Evolutionary conservation across 2,888 invertebrate genomes (phyloP).

Genomic region (Aleiodes alternator): DNA sequence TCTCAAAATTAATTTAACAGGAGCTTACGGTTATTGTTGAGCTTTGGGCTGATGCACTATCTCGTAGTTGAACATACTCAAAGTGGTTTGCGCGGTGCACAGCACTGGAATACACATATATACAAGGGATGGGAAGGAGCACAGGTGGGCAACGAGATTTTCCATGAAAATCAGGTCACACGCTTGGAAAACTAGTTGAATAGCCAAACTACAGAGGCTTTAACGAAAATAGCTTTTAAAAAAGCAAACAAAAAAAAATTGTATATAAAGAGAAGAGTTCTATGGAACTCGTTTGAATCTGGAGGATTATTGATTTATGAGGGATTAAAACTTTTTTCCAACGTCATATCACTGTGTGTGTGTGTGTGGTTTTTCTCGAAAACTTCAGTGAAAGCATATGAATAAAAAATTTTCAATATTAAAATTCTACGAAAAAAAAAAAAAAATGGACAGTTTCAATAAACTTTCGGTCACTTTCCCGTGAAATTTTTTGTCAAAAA

Average conservation of each 20-base stretch:
- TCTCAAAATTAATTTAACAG: slow-evolving; percentile 13
- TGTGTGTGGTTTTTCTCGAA: too few species aligned
- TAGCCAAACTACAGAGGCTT: slow-evolving; percentile 53
- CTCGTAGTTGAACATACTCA: slow-evolving; percentile 6
- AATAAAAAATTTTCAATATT: too few species aligned
- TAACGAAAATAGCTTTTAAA: slow-evolving; percentile 48
- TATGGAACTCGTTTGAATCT: slow-evolving; percentile 3
- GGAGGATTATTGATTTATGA: slow-evolving; percentile 5
- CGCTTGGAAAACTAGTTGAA: slow-evolving; percentile 50
- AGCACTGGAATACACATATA: slow-evolving; percentile 32
- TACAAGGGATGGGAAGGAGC: slow-evolving; percentile 44
- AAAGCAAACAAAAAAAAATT: slow-evolving; percentile 14
- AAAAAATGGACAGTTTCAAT: too few species aligned
- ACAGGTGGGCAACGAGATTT: slow-evolving; percentile 52
- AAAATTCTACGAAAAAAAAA: too few species aligned
- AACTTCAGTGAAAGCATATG: too few species aligned
- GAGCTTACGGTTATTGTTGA: neutral
- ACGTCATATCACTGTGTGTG: too few species aligned
- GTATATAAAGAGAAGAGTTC: neutral
- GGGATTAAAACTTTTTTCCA: slow-evolving; percentile 10
- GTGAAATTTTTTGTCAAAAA: neutral
- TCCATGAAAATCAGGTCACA: slow-evolving; percentile 55
- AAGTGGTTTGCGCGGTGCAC: neutral
- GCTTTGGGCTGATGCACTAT: neutral
- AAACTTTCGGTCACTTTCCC: neutral